Conservation (phyloP, 2,797 vertebrate species). For the Coranthus polyacanthus region DNA sequence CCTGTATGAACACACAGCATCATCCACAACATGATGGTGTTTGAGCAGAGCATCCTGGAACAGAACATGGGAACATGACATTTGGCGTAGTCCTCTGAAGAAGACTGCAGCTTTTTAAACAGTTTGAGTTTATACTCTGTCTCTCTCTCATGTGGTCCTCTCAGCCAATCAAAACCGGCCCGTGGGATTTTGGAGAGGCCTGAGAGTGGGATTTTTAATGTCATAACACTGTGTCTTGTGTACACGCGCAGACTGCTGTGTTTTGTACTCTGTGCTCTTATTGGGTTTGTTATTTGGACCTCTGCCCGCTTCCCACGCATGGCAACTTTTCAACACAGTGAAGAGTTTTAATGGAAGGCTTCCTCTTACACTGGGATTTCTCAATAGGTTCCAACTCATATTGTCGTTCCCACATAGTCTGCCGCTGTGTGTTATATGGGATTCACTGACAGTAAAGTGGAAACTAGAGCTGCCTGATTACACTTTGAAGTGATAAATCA, state of each 20-base stretch:
- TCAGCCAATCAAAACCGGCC: no score
- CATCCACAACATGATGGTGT: no score
- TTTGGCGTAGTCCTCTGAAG: no score
- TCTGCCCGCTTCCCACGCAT: conserved; percentile 54
- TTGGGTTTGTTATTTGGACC: conserved; percentile 55
- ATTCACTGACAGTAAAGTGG: conserved; percentile 2
- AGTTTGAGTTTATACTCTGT: no score
- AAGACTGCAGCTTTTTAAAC: no score
- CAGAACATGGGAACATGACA: no score
- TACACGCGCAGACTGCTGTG: conserved; percentile 1
- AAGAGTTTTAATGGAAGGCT: conserved; percentile 70
- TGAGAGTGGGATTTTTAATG: conserved; percentile 28
- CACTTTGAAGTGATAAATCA: no score
- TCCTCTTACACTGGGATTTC: conserved; percentile 39
- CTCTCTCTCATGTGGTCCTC: no score
- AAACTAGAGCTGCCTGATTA: conserved; percentile 32
- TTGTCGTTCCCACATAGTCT: conserved; percentile 66
- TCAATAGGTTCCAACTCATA: conserved; percentile 41
- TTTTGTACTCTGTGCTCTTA: no score
- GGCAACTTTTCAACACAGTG: conserved; percentile 44
- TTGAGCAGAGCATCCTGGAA: no score
- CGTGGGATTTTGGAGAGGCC: no score
- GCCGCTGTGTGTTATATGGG: conserved; percentile 11
- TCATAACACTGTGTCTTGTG: conserved; percentile 11
- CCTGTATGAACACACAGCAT: no score